Base-by-base conservation (phyloP, 2,888 invertebrate genomes). In the Orchesella flavescens region DNA sequence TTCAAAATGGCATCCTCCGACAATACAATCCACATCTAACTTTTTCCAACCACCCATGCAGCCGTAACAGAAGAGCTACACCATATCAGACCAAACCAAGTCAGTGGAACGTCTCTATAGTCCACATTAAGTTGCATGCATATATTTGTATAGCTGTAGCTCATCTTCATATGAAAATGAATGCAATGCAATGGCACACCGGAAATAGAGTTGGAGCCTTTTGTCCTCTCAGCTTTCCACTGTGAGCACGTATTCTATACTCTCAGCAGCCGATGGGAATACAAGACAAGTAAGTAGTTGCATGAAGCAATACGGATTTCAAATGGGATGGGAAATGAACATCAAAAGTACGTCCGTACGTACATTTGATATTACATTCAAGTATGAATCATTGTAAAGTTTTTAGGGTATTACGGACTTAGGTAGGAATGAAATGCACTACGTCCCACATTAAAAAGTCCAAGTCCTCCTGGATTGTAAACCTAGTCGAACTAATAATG, bases 141-240 rank as follows among this genome's bases (percentile, higher is more conserved):
- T 66, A 76, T 12, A 5, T 49, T 15, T 49, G n/a, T 2, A 49
- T 49, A 49, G 3, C 12, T n/a, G 5, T 7, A 49, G 12, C 10
- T 57, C 74, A 34, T 74, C 57, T 43, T 71, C 53, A 19, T 69
- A 13, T 13, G 17, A 17, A n/a, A 15, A 66, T 76, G 76, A 80
- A 73, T 74, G 80, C 57, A 44, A 43, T 57, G 74, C 72, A 77
- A 83, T 79, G 79, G 83, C 83, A 73, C 77, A 83, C 83, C 83
- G 83, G 83, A 83, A 83, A 83, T 76, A 73, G 74, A 79, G 73
- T 73, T 69, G 73, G 83, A 83, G 78, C 79, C 68, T 77, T 77
- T 77, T 77, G 68, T 77, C 69, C 77, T 69, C 66, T 68, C 55
- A 76, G 24, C 74, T 59, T 65, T 65, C 74, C 65, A 76, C 66